Evolutionary conservation across 2,113 vertebrate genomes (phyloP).

Genomic region (Tauraco erythrolophus): DNA sequence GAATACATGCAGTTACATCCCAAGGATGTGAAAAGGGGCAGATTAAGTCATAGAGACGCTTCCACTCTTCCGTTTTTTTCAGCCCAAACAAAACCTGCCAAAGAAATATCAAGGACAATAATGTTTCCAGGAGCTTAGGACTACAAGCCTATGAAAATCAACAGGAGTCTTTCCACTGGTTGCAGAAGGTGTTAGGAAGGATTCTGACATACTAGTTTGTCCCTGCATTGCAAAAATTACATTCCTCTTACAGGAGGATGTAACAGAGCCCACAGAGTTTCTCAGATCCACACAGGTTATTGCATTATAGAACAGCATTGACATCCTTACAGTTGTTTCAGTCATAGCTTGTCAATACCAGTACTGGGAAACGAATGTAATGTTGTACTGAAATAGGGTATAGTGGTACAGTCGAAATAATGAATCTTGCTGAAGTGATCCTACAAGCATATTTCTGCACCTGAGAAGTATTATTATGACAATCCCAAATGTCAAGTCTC

Average conservation of each 20-base stretch:
- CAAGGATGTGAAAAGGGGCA: not conserved
- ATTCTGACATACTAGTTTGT: not conserved
- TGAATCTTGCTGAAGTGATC: not conserved
- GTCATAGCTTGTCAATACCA: not conserved
- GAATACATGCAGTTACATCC: not conserved
- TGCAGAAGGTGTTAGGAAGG: not conserved
- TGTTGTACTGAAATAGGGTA: not conserved
- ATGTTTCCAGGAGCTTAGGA: not conserved
- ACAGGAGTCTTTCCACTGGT: not conserved
- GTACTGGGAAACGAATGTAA: not conserved
- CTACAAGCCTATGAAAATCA: not conserved
- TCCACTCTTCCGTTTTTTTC: not conserved
- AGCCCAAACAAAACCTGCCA: not conserved
- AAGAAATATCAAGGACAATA: not conserved
- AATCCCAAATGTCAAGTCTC: not conserved
- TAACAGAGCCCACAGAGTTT: not conserved
- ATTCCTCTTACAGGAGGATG: not conserved
- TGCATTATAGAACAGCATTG: not conserved
- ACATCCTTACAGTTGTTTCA: not conserved
- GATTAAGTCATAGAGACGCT: not conserved
- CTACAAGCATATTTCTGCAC: not conserved
- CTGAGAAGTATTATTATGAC: not conserved
- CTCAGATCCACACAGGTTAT: not conserved
- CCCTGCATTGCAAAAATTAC: not conserved
- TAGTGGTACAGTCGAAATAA: not conserved